Conservation (phyloP, 2,113 vertebrate species). For the Sturnus vulgaris region DNA sequence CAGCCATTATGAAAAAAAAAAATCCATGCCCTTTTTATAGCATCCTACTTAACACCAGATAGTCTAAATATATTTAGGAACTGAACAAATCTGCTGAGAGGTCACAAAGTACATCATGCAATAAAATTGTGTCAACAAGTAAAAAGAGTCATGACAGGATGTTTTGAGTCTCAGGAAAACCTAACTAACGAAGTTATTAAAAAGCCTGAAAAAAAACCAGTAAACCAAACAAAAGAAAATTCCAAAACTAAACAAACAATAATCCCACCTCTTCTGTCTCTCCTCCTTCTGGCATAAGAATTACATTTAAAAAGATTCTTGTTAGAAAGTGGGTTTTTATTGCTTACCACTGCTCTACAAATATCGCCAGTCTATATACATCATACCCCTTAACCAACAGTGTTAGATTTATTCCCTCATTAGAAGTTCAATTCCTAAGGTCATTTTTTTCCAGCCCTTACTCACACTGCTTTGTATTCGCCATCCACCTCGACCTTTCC, state of each 20-base stretch:
- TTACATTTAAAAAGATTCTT: not conserved
- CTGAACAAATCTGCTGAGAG: not conserved
- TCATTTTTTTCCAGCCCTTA: not conserved
- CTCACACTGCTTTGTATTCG: not conserved
- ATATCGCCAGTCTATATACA: not conserved
- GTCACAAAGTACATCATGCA: not conserved
- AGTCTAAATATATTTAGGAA: not conserved
- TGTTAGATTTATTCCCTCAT: not conserved
- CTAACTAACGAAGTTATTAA: not conserved
- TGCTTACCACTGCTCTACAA: not conserved
- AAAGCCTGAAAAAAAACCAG: fast-evolving
- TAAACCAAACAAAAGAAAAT: not conserved
- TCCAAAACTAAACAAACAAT: not conserved
- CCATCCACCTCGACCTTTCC: not conserved
- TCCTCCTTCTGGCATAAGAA: not conserved
- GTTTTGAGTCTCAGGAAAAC: not conserved
- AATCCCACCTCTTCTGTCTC: not conserved
- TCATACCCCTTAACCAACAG: not conserved
- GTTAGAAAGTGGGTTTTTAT: not conserved
- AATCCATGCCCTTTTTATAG: not conserved
- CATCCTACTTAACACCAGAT: not conserved
- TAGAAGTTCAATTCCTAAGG: not conserved
- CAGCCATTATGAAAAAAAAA: not conserved
- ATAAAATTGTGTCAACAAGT: not conserved
- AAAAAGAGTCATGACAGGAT: not conserved